Evolutionary conservation across 2,888 invertebrate genomes (phyloP).

Genomic region (Tanytarsus gracilentus): DNA sequence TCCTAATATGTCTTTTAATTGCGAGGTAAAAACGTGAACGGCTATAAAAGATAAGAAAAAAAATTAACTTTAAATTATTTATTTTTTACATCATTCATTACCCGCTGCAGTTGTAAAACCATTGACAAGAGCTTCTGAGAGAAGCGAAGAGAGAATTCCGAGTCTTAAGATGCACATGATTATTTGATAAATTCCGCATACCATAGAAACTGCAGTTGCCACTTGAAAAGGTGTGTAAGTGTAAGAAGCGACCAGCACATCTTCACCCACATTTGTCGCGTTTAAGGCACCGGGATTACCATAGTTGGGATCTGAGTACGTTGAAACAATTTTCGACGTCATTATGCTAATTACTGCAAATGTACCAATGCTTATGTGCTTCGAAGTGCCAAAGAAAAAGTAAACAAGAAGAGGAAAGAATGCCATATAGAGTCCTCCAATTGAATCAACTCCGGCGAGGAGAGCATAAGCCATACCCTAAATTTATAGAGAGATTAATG

Average conservation of each 20-base stretch:
- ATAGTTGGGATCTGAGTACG: slow-evolving; percentile 41
- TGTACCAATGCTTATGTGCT: slow-evolving; percentile 74
- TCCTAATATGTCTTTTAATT: slow-evolving; percentile 55
- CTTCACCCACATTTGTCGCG: neutral
- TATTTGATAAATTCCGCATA: slow-evolving; percentile 61
- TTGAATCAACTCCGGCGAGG: slow-evolving; percentile 56
- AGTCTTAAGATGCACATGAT: slow-evolving; percentile 53
- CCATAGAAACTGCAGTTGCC: slow-evolving; percentile 62
- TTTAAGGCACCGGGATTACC: neutral
- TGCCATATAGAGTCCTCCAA: slow-evolving; percentile 68
- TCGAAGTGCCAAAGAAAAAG: slow-evolving; percentile 71
- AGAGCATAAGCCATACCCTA: slow-evolving; percentile 61
- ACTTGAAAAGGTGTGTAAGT: slow-evolving; percentile 43
- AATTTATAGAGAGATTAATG: neutral
- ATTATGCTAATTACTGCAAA: slow-evolving; percentile 78
- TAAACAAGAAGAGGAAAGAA: slow-evolving; percentile 80
- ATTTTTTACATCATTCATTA: neutral
- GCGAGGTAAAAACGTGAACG: slow-evolving; percentile 60
- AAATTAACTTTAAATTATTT: neutral
- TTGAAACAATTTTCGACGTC: slow-evolving; percentile 64
- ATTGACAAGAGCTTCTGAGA: slow-evolving; percentile 58
- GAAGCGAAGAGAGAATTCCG: slow-evolving; percentile 51
- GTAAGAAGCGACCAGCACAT: neutral
- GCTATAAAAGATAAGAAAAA: slow-evolving; percentile 40
- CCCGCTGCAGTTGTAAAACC: slow-evolving; percentile 45